Evolutionary conservation across 2,113 vertebrate genomes (phyloP), one percentile per base, ranked within the genome.

Genomic region (Budorcas taxicolor): DNA sequence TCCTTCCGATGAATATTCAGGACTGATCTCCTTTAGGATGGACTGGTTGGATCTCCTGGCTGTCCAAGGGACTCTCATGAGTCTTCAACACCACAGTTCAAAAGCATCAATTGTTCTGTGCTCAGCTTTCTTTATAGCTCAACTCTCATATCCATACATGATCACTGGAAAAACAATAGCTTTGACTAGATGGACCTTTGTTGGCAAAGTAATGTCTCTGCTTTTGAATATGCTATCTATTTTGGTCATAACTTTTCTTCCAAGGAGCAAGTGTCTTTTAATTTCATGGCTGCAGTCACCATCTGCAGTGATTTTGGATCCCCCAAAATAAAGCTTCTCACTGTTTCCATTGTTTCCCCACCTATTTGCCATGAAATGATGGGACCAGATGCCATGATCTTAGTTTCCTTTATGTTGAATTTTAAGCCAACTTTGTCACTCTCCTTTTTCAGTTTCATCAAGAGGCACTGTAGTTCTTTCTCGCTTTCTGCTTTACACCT

Each of bases 71-170:
- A 67, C 33, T 67, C 64, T 67, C 16, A n/a, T n/a, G 16, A 67
- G 3, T n/a, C 33, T n/a, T n/a, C 64, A 67, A n/a, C 3, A 10
- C 64, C 64, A 19, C 33, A 67, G 33, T 67, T 67, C 64, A 67
- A n/a, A 67, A n/a, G 8, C 64, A 67, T 19, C 33, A 67, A 5
- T n/a, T 67, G 16, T 67, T 19, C 2, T 0, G 8, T 0, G 2
- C 62, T n/a, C 62, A 67, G 16, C 33, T n/a, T 67, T 67, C 33
- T 67, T 67, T n/a, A 67, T 19, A 67, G 16, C 5, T 16, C 33
- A 67, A n/a, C 16, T n/a, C 7, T 67, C 4, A n/a, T 3, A 9
- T n/a, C 16, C 33, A 67, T n/a, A 58, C 7, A 5, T n/a, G 62
- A 67, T 16, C 8, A n/a, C 62, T 9, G 4, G 16, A 19, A 67